Conservation (phyloP, 2,113 vertebrate species). For the Promerops cafer region DNA sequence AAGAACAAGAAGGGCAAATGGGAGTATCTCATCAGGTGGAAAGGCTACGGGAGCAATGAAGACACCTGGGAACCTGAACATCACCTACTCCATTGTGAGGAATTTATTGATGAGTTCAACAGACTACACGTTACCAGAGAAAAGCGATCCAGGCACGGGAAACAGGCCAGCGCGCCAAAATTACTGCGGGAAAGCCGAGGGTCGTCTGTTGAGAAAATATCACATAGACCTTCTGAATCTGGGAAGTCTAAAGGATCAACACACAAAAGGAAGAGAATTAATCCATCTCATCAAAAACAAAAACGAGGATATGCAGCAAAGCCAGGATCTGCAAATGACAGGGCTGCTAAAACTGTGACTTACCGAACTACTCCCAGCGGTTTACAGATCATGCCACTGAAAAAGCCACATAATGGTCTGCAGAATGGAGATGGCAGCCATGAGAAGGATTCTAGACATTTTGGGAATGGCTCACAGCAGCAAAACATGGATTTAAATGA, state of each 20-base stretch:
- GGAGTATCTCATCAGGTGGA: slow-evolving; percentile 98
- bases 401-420: slow-evolving; percentile 81
- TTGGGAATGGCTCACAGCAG: slow-evolving; percentile 80
- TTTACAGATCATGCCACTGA: slow-evolving; percentile 84
- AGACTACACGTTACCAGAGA: slow-evolving; percentile 81
- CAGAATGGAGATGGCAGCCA: slow-evolving; percentile 82
- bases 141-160: slow-evolving; percentile 77
- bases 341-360: slow-evolving; percentile 82
- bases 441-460: slow-evolving; percentile 75
- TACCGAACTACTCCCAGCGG: slow-evolving; percentile 84
- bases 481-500: slow-evolving; percentile 73
- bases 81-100: slow-evolving; percentile 93
- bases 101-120: slow-evolving; percentile 97
- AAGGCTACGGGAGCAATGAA: slow-evolving; percentile 93
- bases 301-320: slow-evolving; percentile 77
- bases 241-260: slow-evolving; percentile 76
- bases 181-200: slow-evolving; percentile 68
- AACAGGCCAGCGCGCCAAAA: slow-evolving; percentile 67
- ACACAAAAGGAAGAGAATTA: slow-evolving; percentile 84
- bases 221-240: slow-evolving; percentile 71
- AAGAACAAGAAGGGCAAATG: slow-evolving; percentile 97
- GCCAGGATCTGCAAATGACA: slow-evolving; percentile 72
- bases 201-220: slow-evolving; percentile 64
- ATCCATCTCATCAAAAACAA: slow-evolving; percentile 76
- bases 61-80: slow-evolving; percentile 97